Evolutionary conservation across 30 jellyfish, hydroid and myxozoan species (phyloP), one percentile per base, ranked within the genome.

Genomic region (Hydractinia symbiolongicarpus): DNA sequence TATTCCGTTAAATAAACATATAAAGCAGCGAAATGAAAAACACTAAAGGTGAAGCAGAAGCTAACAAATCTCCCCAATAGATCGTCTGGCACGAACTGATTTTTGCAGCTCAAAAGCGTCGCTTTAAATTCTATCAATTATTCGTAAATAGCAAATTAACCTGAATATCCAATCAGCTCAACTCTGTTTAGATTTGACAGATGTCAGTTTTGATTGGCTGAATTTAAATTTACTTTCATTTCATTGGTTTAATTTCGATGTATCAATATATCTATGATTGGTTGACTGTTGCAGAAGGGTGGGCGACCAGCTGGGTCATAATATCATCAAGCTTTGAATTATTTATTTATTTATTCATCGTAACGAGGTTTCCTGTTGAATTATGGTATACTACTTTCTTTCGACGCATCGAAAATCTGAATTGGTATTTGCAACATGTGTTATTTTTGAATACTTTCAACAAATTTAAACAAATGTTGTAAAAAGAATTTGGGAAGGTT

Each of bases 21-120:
- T 64, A 64, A 64, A 30, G 2, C 44, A 30, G 52, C 74, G 2
- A 64, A 51, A 64, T 64, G 74, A 64, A 64, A 30, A 30, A 30
- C 44, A 30, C 44, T 30, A 30, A 30, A 30, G 44, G 44, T 64
- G 9, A 0, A n/a, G 16, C 9, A 64, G 74, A 64, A 64, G 16
- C 16, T 64, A 51, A 64, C 40, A 7, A 64, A 44, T n/a, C 74
- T 51, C 74, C 4, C 19, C 74, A n/a, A 44, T 64, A 64, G 74
- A 64, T 64, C 74, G 74, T 51, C 9, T 64, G 40, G 74, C 19
- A 64, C 74, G 74, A 64, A 64, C 74, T 64, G 74, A 64, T 64
- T 64, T 30, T n/a, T 8, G 74, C 19, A 64, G 52, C 52, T 44
- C 74, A n/a, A n/a, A 44, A 64, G 74, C 74, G 74, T 64, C 74